Conservation (phyloP, 2,797 vertebrate genomes). For the Gorsachius magnificus region DNA sequence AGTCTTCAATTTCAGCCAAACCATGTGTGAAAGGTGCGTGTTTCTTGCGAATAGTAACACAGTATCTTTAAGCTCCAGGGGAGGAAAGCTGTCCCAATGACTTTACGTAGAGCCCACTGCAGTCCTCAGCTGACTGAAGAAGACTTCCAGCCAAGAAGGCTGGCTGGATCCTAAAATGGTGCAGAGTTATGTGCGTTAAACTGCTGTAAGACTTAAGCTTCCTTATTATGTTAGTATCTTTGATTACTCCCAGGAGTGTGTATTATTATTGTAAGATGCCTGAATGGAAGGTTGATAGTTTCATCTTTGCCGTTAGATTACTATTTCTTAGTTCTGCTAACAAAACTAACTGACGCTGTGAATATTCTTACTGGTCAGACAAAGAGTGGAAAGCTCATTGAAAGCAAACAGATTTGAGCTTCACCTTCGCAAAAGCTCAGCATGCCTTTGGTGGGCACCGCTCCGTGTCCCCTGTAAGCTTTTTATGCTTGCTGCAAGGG, state of each 20-base stretch:
- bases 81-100: neutral
- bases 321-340: neutral
- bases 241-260: neutral
- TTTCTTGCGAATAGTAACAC: neutral
- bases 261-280: neutral
- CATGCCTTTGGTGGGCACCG: neutral
- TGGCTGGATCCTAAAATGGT: neutral
- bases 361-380: neutral
- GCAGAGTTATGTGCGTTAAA: neutral
- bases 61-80: neutral
- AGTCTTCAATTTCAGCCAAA: neutral
- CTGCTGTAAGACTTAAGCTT: neutral
- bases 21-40: accelerated
- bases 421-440: neutral
- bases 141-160: neutral
- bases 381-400: neutral
- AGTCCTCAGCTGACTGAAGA: neutral
- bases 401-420: neutral
- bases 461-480: neutral
- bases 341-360: neutral
- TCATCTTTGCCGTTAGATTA: neutral
- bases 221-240: neutral
- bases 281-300: neutral
- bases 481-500: neutral
- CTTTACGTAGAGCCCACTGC: neutral